Evolutionary conservation across 2,797 vertebrate species (phyloP).

Genomic region (Diceros bicornis): DNA sequence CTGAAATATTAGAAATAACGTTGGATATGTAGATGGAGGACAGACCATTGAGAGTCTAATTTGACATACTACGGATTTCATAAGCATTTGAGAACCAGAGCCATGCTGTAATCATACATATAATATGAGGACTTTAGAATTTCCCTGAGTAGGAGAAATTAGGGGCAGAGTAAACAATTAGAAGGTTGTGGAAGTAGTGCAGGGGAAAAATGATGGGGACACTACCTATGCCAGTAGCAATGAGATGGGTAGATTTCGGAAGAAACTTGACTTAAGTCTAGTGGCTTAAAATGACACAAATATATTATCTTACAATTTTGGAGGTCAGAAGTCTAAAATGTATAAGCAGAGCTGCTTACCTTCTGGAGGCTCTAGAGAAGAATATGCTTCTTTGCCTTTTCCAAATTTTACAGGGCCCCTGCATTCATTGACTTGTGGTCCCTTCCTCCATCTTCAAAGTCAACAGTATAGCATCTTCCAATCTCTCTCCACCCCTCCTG

Average conservation of each 20-base stretch:
- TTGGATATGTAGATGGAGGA: neutral
- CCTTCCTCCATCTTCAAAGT: no score
- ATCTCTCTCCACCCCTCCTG: neutral
- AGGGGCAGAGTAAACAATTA: neutral
- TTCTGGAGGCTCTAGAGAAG: neutral
- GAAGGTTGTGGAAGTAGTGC: neutral
- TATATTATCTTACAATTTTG: neutral
- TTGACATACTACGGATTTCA: neutral
- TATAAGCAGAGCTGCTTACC: neutral
- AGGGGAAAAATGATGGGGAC: neutral
- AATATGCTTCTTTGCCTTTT: neutral
- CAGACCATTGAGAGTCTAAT: neutral
- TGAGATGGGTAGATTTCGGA: neutral
- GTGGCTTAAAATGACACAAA: neutral
- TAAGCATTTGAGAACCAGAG: neutral
- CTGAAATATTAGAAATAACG: neutral
- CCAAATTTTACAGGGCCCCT: neutral
- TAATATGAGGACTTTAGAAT: neutral
- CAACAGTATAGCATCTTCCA: neutral
- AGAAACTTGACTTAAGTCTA: neutral
- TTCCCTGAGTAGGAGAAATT: neutral
- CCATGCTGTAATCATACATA: neutral
- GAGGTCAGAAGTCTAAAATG: neutral
- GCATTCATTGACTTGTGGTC: neutral
- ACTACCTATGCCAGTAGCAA: neutral